A percentile compares a stretch with the other conserved stretches of the same genome.
These are phyloP conservation scores for Zosterops hypoxanthus DNA, from an alignment of 2,113 vertebrate species.

Conservation along the genomic window DNA sequence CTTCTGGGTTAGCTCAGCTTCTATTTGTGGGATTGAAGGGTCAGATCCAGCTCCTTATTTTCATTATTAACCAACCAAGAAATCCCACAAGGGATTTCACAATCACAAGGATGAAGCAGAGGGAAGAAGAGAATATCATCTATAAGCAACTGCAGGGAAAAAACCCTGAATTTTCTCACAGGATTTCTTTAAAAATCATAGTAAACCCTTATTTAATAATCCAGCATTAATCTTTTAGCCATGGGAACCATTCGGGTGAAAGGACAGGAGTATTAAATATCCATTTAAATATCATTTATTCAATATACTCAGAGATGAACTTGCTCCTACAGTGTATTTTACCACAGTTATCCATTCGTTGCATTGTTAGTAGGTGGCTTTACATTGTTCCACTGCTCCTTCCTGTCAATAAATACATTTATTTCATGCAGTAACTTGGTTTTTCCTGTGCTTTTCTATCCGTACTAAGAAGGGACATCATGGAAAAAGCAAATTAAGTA, in stretches of 20 bases:
- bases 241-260: neutral
- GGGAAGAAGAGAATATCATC: neutral
- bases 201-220: neutral
- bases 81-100: neutral
- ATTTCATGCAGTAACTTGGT: neutral
- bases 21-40: neutral
- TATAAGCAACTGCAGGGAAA: neutral
- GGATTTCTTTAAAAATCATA: neutral
- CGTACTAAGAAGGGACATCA: accelerated
- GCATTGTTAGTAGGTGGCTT: neutral
- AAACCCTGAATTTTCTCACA: neutral
- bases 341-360: neutral
- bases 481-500: neutral
- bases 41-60: neutral
- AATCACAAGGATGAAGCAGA: neutral
- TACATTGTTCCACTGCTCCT: neutral
- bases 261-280: neutral
- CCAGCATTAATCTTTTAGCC: neutral
- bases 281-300: neutral
- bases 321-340: neutral
- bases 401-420: slow-evolving; percentile 38
- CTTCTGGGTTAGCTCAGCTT: neutral
- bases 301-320: neutral
- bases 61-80: neutral
- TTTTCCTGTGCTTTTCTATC: neutral